Base-by-base conservation (phyloP, 2,888 invertebrate genomes). In the Amphimallon solstitiale region DNA sequence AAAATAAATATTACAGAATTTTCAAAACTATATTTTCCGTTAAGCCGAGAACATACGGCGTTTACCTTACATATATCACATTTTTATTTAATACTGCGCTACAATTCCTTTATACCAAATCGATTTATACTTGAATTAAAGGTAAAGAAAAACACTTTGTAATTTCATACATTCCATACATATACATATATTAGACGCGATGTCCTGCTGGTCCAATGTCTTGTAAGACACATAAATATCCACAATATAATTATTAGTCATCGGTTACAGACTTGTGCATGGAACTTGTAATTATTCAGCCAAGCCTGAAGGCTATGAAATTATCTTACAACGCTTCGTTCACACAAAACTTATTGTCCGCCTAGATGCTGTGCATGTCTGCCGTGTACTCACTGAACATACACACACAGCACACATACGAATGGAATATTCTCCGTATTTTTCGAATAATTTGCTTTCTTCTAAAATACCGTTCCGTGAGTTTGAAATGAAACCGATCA, bases 241-340 rank as follows among this genome's bases (percentile, higher is more conserved):
- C 35, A 15, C 46, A 21, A 19, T 37, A 17, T 64, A 64, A 67
- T 64, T 67, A 67, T 68, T 68, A 65, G 48, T 68, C 65, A 59
- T 48, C 49, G 68, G 65, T 56, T 48, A 63, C 65, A 59, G 45
- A 48, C 56, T 43, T 46, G 29, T 46, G 62, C 59, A 65, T 68
- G 65, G 51, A 68, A 63, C 68, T 51, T 35, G 65, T 59, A 65
- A 68, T 68, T 68, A 68, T 68, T 43, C 35, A 62, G 63, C 56
- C 65, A 48, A 49, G 65, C 68, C 63, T 29, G 49, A 38, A 45
- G 68, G 63, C 59, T 38, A 60, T 60, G 52, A 64, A 64, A 64
- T 66, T 66, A 59, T 64, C 45, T 43, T 34, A 34, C 56, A 19
- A 56, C 38, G 60, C 17, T 52, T 17, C 52, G 34, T 60, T 43